Evolutionary conservation across 2,888 invertebrate species (phyloP), one percentile per base, ranked within the genome.

Genomic region (Hydrotaea cyrtoneurina): DNA sequence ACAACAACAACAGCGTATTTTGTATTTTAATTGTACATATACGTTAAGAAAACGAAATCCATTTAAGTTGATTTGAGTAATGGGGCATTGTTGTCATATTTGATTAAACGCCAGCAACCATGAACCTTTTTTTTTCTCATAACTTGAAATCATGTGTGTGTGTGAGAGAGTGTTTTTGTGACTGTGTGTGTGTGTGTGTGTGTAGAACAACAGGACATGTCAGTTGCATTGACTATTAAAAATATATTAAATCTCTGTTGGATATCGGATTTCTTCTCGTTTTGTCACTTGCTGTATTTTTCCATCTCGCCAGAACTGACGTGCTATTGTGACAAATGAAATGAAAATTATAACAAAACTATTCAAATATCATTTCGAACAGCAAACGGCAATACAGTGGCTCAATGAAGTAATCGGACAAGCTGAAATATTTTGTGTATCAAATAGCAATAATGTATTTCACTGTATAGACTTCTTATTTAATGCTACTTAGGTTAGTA

Each of bases 31-130:
- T n/a, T n/a, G n/a, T n/a, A n/a, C n/a, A n/a, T n/a, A n/a, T n/a
- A n/a, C n/a, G 26, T 55, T 13, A n/a, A n/a, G 36, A 71, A 75
- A 76, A 75, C 31, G 10, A 69, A 74, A 80, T 75, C 50, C 69
- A 73, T 71, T 75, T 39, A 19, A 39, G 62, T 71, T 23, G 39
- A 66, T 71, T 71, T 39, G 66, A 75, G 59, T 50, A 71, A 71
- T 62, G 1, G 7, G 23, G 5, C 39, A 79, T 71, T 74, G 19
- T 21, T 31, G 10, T 53, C 15, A 53, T 62, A 19, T 50, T 75
- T 69, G 43, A 80, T 75, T 69, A 59, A 69, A 69, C 57, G 66
- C 36, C 26, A 50, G 64, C 11, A 19, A 66, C 11, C 19, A 15
- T n/a, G 19, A n/a, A n/a, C n/a, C n/a, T n/a, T n/a, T n/a, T n/a